Evolutionary conservation across 2,113 vertebrate species (phyloP).

Genomic region (Nyctereutes procyonoides): DNA sequence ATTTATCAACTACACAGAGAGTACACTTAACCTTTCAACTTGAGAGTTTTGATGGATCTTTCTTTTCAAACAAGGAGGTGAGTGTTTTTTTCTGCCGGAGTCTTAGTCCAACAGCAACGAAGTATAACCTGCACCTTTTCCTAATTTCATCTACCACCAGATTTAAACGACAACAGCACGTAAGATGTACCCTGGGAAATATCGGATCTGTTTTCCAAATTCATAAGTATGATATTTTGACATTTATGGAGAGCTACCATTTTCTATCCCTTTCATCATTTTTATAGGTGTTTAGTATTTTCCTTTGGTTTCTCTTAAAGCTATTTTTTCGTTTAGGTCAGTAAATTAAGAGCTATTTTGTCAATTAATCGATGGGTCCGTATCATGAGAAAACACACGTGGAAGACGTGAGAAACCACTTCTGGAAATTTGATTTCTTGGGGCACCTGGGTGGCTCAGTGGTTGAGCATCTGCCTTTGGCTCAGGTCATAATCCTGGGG

Average conservation of each 20-base stretch:
- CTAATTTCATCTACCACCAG: conserved; percentile 61
- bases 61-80: conserved; percentile 80
- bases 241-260: conserved; percentile 59
- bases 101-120: conserved; percentile 61
- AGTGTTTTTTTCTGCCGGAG: conserved; percentile 72
- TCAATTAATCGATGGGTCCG: conserved; percentile 24
- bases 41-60: conserved; percentile 81
- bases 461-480: too few species aligned
- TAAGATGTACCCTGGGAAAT: conserved; percentile 21
- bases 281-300: conserved; percentile 12
- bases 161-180: conserved; percentile 12
- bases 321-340: background rate
- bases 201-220: conserved; percentile 61
- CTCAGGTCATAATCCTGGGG: too few species aligned
- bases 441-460: too few species aligned
- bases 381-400: background rate
- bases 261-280: conserved; percentile 44
- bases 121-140: conserved; percentile 64
- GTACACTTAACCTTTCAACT: conserved; percentile 89
- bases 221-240: conserved; percentile 41
- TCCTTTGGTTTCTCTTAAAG: conserved; percentile 36
- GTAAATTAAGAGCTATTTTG: background rate
- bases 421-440: conserved; percentile 28
- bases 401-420: conserved; percentile 14
- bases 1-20: conserved; percentile 87